phyloP scores from a whole-genome alignment of 2,113 vertebrate genomes.

The Phodopus roborovskii region DNA sequence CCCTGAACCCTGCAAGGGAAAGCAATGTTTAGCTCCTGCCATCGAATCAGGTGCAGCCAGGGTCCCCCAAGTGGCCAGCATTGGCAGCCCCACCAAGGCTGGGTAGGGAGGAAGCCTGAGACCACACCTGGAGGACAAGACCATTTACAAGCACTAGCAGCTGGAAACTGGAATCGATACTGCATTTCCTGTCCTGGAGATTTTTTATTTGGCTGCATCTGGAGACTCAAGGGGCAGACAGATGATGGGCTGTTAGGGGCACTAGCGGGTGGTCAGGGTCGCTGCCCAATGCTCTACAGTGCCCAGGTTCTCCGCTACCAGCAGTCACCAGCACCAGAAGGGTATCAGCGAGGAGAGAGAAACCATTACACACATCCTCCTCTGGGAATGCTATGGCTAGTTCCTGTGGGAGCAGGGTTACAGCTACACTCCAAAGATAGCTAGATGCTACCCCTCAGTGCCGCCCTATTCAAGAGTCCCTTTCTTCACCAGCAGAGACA shows the following conservation, averaged over 20 bases:
- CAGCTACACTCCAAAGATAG: neutral
- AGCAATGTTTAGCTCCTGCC: conserved; percentile 2
- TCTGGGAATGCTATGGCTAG: neutral
- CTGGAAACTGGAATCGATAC: neutral
- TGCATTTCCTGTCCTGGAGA: neutral
- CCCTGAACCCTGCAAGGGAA: conserved; percentile 90
- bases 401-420: neutral
- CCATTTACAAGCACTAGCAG: neutral
- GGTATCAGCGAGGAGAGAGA: neutral
- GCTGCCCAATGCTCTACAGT: neutral
- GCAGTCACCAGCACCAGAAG: neutral
- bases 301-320: neutral
- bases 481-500: neutral
- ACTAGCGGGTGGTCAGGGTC: neutral
- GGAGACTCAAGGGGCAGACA: neutral
- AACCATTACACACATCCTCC: neutral
- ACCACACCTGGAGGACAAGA: neutral
- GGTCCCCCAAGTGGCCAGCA: neutral
- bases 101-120: neutral
- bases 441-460: neutral
- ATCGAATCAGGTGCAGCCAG: neutral
- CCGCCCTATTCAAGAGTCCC: neutral
- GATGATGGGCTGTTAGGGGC: neutral
- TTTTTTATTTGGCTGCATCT: neutral
- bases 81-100: accelerated